phyloP scores from a whole-genome alignment of 2,113 vertebrate species.

The Benitochromis conjunctus region DNA sequence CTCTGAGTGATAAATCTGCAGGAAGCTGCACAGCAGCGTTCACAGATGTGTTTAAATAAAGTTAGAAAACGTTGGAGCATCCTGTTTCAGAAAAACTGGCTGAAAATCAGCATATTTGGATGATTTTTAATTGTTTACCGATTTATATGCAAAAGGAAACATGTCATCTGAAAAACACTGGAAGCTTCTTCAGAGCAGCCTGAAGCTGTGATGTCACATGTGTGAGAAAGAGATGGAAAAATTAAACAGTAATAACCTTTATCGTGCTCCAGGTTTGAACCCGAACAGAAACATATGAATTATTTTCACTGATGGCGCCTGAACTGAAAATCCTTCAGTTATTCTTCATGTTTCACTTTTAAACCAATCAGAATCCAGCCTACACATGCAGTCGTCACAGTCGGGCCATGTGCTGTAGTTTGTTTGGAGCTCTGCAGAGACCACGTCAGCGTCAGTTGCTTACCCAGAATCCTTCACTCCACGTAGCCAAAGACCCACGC shows the following conservation, averaged over 20 bases:
- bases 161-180: not conserved
- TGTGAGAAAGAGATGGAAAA: no score
- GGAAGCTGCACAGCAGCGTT: not conserved
- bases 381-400: fast-evolving
- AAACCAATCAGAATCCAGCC: not conserved
- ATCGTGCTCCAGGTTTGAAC: not conserved
- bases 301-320: not conserved
- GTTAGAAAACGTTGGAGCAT: fast-evolving
- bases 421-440: not conserved
- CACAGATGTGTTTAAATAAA: fast-evolving
- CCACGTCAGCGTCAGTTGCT: not conserved
- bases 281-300: not conserved
- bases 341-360: not conserved
- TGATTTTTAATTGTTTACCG: not conserved
- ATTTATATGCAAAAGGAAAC: not conserved
- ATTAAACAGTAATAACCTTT: no score
- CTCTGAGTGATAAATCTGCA: no score
- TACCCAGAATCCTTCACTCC: not conserved
- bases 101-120: not conserved
- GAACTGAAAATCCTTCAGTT: not conserved
- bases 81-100: not conserved
- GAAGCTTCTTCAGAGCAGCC: not conserved
- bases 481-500: fast-evolving
- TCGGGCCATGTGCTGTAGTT: not conserved
- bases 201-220: not conserved